A percentile compares a stretch with the other conserved stretches of the same genome.
phyloP scores from a whole-genome alignment of 2,888 invertebrate genomes.

The Lamellibrachia columna region DNA sequence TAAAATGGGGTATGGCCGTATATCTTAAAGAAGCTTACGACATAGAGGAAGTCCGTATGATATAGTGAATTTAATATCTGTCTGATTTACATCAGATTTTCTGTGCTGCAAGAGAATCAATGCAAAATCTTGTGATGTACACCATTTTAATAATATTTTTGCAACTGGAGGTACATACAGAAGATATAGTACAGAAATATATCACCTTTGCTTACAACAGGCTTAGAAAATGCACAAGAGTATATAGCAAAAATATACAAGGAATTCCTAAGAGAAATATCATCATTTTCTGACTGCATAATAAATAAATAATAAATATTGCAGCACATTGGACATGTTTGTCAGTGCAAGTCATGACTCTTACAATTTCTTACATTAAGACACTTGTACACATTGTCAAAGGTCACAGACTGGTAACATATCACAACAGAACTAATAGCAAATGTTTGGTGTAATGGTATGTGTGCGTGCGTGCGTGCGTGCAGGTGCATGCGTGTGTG shows the following conservation, averaged over 20 bases:
- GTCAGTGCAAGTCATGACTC: not conserved
- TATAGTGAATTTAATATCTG: not conserved
- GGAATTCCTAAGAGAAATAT: not conserved
- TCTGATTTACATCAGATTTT: not conserved
- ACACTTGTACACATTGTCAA: not conserved
- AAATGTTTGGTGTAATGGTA: not conserved
- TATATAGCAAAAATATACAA: not conserved
- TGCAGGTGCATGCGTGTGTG: too few species aligned
- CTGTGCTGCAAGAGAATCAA: not conserved
- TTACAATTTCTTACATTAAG: not conserved
- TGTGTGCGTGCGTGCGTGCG: too few species aligned
- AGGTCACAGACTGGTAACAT: not conserved
- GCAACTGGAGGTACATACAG: not conserved
- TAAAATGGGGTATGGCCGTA: too few species aligned
- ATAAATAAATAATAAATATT: not conserved
- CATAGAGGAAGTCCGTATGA: not conserved
- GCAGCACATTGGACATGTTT: not conserved
- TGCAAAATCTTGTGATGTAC: not conserved
- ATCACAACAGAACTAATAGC: not conserved
- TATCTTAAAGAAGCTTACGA: too few species aligned
- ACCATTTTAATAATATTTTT: not conserved
- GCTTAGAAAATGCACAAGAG: not conserved
- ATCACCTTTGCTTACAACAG: not conserved
- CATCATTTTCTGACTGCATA: not conserved
- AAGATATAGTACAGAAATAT: not conserved